phyloP scores from a whole-genome alignment of 1,140 invertebrate species.

The Leptopilina boulardi region DNA sequence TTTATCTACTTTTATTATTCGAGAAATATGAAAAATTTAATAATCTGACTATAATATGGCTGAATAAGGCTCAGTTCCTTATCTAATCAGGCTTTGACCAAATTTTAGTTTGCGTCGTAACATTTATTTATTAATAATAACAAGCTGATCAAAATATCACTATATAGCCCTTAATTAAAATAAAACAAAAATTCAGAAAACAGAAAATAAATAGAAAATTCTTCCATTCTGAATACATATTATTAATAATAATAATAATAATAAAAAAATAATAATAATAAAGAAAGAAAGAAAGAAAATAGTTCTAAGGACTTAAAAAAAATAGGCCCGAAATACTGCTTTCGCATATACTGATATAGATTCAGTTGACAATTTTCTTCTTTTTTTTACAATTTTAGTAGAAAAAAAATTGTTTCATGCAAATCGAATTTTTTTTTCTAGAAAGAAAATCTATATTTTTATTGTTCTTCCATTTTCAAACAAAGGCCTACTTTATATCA shows the following conservation, averaged over 20 bases:
- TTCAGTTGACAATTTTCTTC: slow-evolving; percentile 40
- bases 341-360: slow-evolving; percentile 41
- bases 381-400: no score
- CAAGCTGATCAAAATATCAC: slow-evolving; percentile 57
- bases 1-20: slow-evolving; percentile 31
- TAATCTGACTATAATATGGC: slow-evolving; percentile 41
- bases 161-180: slow-evolving; percentile 39
- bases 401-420: slow-evolving; percentile 1
- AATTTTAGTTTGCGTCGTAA: slow-evolving; percentile 36
- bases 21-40: slow-evolving; percentile 38
- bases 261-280: slow-evolving; percentile 36
- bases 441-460: slow-evolving; percentile 8
- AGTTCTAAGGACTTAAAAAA: slow-evolving; percentile 36
- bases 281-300: slow-evolving; percentile 33
- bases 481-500: slow-evolving; percentile 71
- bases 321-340: slow-evolving; percentile 40
- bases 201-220: slow-evolving; percentile 44
- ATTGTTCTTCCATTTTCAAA: slow-evolving; percentile 56
- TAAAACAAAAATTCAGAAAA: slow-evolving; percentile 35
- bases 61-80: slow-evolving; percentile 43
- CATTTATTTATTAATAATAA: slow-evolving; percentile 44
- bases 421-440: not conserved
- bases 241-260: no score
- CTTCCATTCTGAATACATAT: slow-evolving; percentile 27
- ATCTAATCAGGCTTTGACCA: slow-evolving; percentile 11